A percentile compares a stretch with the other conserved stretches of the same genome.
These are phyloP conservation scores for Seriola aureovittata DNA, from an alignment of 2,113 vertebrate genomes.

Conservation along the genomic window DNA sequence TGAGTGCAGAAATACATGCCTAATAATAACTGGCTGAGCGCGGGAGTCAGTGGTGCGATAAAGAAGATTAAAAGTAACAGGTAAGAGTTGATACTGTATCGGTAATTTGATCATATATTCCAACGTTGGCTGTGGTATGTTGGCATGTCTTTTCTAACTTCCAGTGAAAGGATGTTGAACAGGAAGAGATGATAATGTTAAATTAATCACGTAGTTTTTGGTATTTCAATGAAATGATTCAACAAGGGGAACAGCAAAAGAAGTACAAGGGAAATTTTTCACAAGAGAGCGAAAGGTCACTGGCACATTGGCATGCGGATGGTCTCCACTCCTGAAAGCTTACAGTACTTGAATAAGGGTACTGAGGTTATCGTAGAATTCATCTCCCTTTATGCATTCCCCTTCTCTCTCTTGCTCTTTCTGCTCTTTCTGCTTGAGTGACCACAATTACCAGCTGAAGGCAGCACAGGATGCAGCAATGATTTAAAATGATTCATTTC, in stretches of 20 bases:
- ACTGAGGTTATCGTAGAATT: constrained; percentile 69
- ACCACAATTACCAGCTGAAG: constrained; percentile 80
- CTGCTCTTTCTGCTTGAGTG: constrained; percentile 76
- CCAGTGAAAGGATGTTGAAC: constrained; percentile 25
- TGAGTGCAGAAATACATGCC: constrained; percentile 50
- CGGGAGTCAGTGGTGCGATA: constrained; percentile 44
- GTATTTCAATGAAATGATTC: constrained; percentile 32
- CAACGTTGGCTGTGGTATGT: constrained; percentile 15
- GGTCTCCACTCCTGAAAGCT: constrained; percentile 42
- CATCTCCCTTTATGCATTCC: constrained; percentile 32
- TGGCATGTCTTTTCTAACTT: constrained; percentile 27
- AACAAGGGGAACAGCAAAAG: not conserved
- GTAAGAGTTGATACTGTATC: constrained; percentile 43
- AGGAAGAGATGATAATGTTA: not conserved
- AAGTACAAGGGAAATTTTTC: not conserved
- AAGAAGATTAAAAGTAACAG: constrained; percentile 67
- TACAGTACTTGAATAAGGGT: constrained; percentile 59
- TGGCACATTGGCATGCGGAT: not conserved
- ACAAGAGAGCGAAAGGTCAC: not conserved
- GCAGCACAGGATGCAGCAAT: constrained; percentile 81
- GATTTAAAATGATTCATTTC: constrained; percentile 81
- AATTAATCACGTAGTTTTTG: not conserved
- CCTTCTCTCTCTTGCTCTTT: constrained; percentile 29
- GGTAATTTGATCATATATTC: constrained; percentile 56
- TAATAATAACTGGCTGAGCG: constrained; percentile 48